Percentiles rank a stretch among this genome's conserved stretches.
phyloP scores from a whole-genome alignment of 1,140 invertebrate species.

The Eumaeus atala region DNA sequence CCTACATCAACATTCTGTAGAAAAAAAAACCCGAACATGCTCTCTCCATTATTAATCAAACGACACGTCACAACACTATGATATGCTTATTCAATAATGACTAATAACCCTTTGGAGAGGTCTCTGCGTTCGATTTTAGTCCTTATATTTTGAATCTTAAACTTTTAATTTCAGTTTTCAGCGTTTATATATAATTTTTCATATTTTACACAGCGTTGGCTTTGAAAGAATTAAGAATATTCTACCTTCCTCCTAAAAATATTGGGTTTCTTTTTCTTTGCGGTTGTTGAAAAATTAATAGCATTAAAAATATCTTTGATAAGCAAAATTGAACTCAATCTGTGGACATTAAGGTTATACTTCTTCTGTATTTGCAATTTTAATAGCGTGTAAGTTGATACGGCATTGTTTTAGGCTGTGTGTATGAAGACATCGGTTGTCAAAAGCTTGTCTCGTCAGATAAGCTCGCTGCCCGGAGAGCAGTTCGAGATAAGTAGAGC shows the following conservation, averaged over 20 bases:
- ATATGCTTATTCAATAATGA: slow-evolving; percentile 64
- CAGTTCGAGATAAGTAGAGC: neutral
- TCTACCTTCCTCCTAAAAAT: neutral
- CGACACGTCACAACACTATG: slow-evolving; percentile 65
- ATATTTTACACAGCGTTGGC: slow-evolving; percentile 15
- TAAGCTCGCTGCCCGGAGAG: slow-evolving; percentile 1
- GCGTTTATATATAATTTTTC: neutral
- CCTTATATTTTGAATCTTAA: slow-evolving; percentile 2
- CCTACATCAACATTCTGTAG: slow-evolving; percentile 51
- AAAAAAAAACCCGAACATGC: slow-evolving; percentile 52
- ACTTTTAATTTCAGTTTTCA: slow-evolving; percentile 2
- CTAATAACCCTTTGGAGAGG: slow-evolving; percentile 56
- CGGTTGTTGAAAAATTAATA: slow-evolving; percentile 3
- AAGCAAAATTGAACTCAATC: neutral
- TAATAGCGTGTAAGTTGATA: slow-evolving; percentile 42
- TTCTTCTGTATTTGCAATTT: slow-evolving; percentile 19
- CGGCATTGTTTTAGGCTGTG: slow-evolving; percentile 33
- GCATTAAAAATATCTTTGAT: slow-evolving; percentile 6
- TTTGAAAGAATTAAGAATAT: neutral
- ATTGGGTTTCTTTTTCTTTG: slow-evolving; percentile 7
- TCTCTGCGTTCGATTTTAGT: slow-evolving; percentile 18
- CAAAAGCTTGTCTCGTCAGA: slow-evolving; percentile 18
- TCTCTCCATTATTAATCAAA: slow-evolving; percentile 67
- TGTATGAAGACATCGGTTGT: slow-evolving; percentile 46
- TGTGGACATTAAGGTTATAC: too few species aligned